Conservation (phyloP, 1,140 invertebrate species). For the Carcinoscorpius rotundicauda region DNA sequence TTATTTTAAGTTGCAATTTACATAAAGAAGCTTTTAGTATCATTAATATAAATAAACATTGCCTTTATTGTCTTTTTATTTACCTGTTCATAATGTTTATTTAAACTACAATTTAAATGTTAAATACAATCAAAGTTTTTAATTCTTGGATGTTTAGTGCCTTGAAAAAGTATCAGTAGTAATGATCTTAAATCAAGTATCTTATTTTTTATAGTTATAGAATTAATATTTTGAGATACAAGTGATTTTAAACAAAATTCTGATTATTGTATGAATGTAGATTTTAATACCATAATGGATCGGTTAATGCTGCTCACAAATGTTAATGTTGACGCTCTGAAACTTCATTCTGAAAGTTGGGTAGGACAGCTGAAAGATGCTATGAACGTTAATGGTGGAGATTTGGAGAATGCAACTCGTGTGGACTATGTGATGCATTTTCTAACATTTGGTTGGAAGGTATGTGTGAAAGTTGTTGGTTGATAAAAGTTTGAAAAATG, state of each 20-base stretch:
- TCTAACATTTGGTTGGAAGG: slow-evolving; percentile 36
- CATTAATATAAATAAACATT: too few species aligned
- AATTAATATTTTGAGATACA: too few species aligned
- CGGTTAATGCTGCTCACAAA: slow-evolving; percentile 44
- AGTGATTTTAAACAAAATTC: too few species aligned
- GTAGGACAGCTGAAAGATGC: slow-evolving; percentile 44
- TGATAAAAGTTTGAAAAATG: slow-evolving; percentile 2
- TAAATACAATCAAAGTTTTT: too few species aligned
- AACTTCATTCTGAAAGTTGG: slow-evolving; percentile 44
- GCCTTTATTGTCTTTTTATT: too few species aligned
- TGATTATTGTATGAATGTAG: slow-evolving; percentile 26
- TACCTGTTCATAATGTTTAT: too few species aligned
- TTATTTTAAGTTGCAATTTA: too few species aligned
- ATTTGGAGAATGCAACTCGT: slow-evolving; percentile 42
- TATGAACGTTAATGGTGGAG: slow-evolving; percentile 51
- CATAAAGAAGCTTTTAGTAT: too few species aligned
- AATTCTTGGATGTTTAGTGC: too few species aligned
- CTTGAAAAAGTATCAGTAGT: too few species aligned
- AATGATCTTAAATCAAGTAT: background rate
- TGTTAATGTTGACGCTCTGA: slow-evolving; percentile 43
- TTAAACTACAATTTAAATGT: too few species aligned
- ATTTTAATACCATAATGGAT: slow-evolving; percentile 46
- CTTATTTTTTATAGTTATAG: background rate
- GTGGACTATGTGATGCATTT: slow-evolving; percentile 42
- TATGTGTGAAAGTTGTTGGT: slow-evolving; percentile 20